Evolutionary conservation across 2,888 invertebrate genomes (phyloP).

Genomic region (Netelia melanura): DNA sequence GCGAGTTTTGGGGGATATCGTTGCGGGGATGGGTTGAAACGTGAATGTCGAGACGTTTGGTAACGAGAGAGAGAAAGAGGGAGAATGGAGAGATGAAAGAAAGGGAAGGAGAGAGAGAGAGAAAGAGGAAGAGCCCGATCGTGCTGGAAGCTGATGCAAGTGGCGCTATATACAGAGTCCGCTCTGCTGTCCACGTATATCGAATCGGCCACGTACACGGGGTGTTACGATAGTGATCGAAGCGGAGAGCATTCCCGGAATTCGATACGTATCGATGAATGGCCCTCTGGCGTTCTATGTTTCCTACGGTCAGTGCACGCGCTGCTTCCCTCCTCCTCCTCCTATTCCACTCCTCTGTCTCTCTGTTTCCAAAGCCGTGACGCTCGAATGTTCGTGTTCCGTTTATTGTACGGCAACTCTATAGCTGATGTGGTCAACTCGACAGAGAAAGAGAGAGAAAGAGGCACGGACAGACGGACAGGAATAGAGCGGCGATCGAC

Average conservation of each 20-base stretch:
- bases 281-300: constrained; percentile 22
- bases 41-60: constrained; percentile 50
- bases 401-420: background rate
- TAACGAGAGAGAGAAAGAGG: constrained; percentile 41
- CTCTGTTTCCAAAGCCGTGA: constrained; percentile 41
- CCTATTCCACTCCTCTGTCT: constrained; percentile 1
- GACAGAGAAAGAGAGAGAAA: constrained; percentile 2
- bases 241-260: constrained; percentile 52
- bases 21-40: constrained; percentile 43
- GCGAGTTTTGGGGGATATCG: constrained; percentile 34
- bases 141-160: constrained; percentile 42
- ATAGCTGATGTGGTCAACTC: constrained; percentile 18
- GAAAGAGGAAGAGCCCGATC: constrained; percentile 19
- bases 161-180: constrained; percentile 15
- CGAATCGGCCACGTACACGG: constrained; percentile 50
- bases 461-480: background rate
- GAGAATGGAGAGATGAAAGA: background rate
- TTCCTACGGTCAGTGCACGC: background rate
- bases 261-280: constrained; percentile 66
- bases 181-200: constrained; percentile 36
- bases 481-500: constrained; percentile 40
- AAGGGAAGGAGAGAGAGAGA: background rate
- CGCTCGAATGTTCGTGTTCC: constrained; percentile 30
- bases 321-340: background rate
- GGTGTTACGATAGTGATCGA: constrained; percentile 59